phyloP scores from a whole-genome alignment of 2,888 invertebrate species.

The Cerceris ruficornis region DNA sequence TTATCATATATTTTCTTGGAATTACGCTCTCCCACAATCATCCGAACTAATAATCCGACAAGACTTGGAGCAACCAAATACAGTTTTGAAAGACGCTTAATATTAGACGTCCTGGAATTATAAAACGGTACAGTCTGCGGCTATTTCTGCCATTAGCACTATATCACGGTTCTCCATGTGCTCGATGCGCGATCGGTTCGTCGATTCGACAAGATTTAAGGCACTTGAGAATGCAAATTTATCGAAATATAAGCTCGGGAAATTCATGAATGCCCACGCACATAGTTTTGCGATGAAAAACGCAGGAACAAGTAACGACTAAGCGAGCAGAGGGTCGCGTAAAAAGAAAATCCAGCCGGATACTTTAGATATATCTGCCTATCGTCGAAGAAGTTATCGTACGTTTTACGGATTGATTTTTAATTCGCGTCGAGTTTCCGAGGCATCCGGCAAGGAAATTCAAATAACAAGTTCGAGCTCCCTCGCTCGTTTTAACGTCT shows the following conservation, averaged over 20 bases:
- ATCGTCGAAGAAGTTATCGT: conserved; percentile 4
- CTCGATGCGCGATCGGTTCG: conserved; percentile 34
- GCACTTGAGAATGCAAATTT: conserved; percentile 24
- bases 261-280: conserved; percentile 29
- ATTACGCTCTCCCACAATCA: neutral
- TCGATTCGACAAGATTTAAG: conserved; percentile 41
- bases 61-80: too few species aligned
- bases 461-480: conserved; percentile 40
- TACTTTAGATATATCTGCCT: neutral
- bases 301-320: conserved; percentile 1
- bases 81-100: neutral
- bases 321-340: conserved; percentile 2
- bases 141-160: neutral
- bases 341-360: conserved; percentile 2
- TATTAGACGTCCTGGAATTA: neutral
- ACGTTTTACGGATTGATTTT: conserved; percentile 14
- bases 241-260: conserved; percentile 22
- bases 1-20: neutral
- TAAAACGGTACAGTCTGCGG: neutral
- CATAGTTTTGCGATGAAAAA: neutral
- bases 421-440: neutral
- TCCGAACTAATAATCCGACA: too few species aligned
- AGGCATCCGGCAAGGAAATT: conserved; percentile 26
- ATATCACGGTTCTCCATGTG: conserved; percentile 9
- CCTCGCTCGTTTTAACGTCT: conserved; percentile 37